A percentile compares a stretch with the other conserved stretches of the same genome.
Evolutionary conservation across 2,888 invertebrate species (phyloP).

Genomic region (Dasysyrphus tricinctus): DNA sequence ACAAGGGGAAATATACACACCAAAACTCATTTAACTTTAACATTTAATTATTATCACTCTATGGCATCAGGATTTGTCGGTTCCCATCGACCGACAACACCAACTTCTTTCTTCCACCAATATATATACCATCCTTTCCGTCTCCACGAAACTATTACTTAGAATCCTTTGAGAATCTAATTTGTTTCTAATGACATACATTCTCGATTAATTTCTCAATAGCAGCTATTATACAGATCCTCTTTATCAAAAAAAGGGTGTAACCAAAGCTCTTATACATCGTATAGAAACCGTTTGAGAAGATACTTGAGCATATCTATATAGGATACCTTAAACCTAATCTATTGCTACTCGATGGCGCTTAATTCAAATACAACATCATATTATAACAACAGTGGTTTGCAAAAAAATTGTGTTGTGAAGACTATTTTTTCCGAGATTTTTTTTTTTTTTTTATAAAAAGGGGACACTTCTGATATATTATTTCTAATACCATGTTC

Average conservation of each 20-base stretch:
- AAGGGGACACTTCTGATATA: too few relatives aligned
- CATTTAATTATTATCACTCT: conserved; percentile 68
- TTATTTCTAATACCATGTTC: too few relatives aligned
- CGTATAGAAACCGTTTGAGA: background rate
- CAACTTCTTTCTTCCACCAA: too few relatives aligned
- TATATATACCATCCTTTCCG: background rate
- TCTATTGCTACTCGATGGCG: conserved; percentile 7
- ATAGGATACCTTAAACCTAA: background rate
- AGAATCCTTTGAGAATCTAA: conserved; percentile 60
- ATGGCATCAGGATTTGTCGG: conserved; percentile 49
- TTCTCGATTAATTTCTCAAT: conserved; percentile 38
- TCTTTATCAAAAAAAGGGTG: conserved; percentile 22
- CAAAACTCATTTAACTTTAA: conserved; percentile 66
- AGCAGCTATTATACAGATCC: background rate
- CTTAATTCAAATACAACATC: background rate
- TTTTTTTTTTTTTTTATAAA: too few relatives aligned
- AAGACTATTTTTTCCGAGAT: background rate
- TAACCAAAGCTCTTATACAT: conserved; percentile 2
- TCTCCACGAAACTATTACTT: background rate
- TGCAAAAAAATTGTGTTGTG: background rate
- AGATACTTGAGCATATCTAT: background rate
- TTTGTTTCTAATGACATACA: conserved; percentile 68
- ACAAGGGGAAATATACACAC: background rate
- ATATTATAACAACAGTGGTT: background rate
- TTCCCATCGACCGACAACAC: background rate